Base-by-base conservation (phyloP, 1,140 invertebrate genomes). In the Atta cephalotes region DNA sequence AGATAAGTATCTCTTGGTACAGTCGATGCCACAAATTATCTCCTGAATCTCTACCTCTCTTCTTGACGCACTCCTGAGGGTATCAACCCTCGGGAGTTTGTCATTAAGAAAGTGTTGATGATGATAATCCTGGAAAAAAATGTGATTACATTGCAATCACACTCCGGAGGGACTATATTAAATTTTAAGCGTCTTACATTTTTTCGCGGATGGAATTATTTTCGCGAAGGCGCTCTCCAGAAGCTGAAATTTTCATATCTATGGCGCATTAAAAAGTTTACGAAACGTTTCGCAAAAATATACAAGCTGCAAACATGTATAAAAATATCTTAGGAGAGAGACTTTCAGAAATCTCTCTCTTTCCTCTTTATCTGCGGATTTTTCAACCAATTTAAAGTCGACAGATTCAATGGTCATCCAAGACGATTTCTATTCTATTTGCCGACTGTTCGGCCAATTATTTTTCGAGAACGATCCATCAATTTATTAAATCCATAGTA, bases 1-100 rank as follows among this genome's bases (percentile, higher is more conserved):
- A 82, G 85, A 89, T 91, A 89, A 91, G 85, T 87, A 91, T 91
- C 87, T 87, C 18, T 10, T 25, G 76, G 74, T 81, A 80, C 77
- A 90, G 78, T 80, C 82, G 63, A 72, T 72, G 56, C 18, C 49
- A 56, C 74, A 80, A 85, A 39, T 90, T 84, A 81, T 79, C 68
- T 81, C 45, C 45, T 9, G 53, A 51, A 79, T 56, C 65, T 87
- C 66, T 9, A 28, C 16, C 25, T 21, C 12, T 65, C 28, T 5
- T 21, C 21, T 21, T 16, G 28, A 35, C 14, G 25, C 39, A 7
- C 28, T 31, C 5, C 28, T 35, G 65, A 56, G 18, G 25, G 28
- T 68, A 53, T 65, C 70, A 31, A 28, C 56, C 35, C 49, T 70
- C 63, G 28, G 18, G 31, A 66, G 63, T 16, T 66, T 45, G 35